These are phyloP conservation scores for Rhea americana DNA, from an alignment of 2,113 vertebrate species.

Conservation along the genomic window DNA sequence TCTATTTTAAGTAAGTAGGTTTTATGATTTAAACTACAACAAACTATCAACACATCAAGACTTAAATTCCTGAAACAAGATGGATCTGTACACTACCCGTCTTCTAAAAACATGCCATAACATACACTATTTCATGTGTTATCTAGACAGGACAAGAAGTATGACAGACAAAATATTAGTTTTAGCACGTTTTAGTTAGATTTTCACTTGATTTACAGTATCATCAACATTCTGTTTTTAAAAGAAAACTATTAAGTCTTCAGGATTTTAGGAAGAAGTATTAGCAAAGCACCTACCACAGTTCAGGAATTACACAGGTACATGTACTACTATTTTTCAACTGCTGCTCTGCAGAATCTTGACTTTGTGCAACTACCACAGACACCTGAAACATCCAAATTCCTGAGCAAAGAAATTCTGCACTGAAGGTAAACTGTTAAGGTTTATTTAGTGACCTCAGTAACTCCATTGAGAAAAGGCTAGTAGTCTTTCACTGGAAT, in stretches of 20 bases:
- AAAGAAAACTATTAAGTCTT: neutral
- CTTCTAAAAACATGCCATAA: neutral
- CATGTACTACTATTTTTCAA: neutral
- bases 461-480: neutral
- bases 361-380: neutral
- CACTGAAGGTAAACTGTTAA: neutral
- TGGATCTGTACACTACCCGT: neutral
- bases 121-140: fast-evolving
- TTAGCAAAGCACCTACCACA: neutral
- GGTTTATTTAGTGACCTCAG: neutral
- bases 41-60: neutral
- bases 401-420: neutral
- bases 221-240: neutral
- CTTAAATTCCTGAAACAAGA: neutral
- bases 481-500: neutral
- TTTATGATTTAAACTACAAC: neutral
- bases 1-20: neutral
- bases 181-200: neutral
- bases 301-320: neutral
- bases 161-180: neutral
- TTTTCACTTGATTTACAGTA: neutral
- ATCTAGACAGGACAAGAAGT: neutral
- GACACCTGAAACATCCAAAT: neutral
- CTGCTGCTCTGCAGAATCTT: neutral
- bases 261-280: neutral